Evolutionary conservation across 2,113 vertebrate genomes (phyloP).

Genomic region (Channa maculata): DNA sequence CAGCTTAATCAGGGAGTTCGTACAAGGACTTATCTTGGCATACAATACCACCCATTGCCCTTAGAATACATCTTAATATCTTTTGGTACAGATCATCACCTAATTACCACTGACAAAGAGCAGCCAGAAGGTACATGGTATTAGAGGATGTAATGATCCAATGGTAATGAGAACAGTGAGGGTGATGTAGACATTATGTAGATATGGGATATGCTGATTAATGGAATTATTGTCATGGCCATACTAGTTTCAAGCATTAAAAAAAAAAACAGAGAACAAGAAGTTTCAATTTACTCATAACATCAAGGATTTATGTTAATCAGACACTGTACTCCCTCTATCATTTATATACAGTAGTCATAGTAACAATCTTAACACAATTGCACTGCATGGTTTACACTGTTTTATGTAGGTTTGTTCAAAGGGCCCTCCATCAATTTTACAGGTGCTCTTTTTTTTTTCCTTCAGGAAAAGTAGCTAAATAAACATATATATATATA

Average conservation of each 20-base stretch:
- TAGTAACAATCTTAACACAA: neutral
- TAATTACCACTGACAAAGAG: constrained; percentile 78
- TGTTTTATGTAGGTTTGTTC: neutral
- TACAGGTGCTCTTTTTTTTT: too few species aligned
- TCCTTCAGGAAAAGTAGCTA: too few species aligned
- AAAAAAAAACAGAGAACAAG: neutral
- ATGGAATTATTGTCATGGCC: constrained; percentile 48
- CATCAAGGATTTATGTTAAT: too few species aligned
- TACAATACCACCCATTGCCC: constrained; percentile 61
- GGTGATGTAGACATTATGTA: constrained; percentile 58
- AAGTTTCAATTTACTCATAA: too few species aligned
- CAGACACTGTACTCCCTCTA: too few species aligned
- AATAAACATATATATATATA: too few species aligned
- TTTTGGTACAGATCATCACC: constrained; percentile 73
- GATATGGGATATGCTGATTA: constrained; percentile 61
- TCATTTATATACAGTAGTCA: constrained; percentile 14
- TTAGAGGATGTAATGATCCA: constrained; percentile 79
- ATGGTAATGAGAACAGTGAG: constrained; percentile 66
- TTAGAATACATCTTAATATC: constrained; percentile 74
- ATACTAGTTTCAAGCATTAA: neutral
- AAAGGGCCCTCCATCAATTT: neutral
- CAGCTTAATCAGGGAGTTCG: constrained; percentile 52
- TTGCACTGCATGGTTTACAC: neutral
- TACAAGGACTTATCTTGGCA: constrained; percentile 55
- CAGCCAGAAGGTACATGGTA: constrained; percentile 73